Evolutionary conservation across 2,888 invertebrate species (phyloP).

Genomic region (Drosophila meridionalis): DNA sequence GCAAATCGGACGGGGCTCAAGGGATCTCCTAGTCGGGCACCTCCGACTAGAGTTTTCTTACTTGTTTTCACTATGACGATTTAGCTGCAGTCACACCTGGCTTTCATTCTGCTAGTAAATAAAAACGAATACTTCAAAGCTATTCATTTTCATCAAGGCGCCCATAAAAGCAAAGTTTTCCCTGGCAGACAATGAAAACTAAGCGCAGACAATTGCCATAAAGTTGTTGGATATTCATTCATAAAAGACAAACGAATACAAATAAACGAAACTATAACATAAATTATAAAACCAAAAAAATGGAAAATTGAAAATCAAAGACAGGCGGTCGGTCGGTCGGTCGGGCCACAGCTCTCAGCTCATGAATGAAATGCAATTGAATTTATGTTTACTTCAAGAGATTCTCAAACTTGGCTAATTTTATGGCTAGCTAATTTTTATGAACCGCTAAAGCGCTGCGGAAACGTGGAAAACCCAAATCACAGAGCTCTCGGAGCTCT

Average conservation of each 20-base stretch:
- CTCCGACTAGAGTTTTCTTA: no score
- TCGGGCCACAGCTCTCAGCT: constrained; percentile 5
- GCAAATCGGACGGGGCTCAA: no score
- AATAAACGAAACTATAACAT: constrained; percentile 30
- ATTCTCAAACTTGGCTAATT: constrained; percentile 51
- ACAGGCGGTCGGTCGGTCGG: neutral
- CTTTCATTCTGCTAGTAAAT: constrained; percentile 20
- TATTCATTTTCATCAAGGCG: constrained; percentile 23
- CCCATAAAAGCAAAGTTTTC: constrained; percentile 19
- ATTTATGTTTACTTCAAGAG: constrained; percentile 61
- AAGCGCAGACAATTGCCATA: constrained; percentile 16
- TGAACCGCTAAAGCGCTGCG: constrained; percentile 63
- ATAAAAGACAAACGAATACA: constrained; percentile 10
- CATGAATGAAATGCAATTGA: constrained; percentile 77
- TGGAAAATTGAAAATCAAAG: constrained; percentile 33
- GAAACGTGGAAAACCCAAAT: constrained; percentile 44
- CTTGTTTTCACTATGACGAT: constrained; percentile 18
- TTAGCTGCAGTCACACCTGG: constrained; percentile 44
- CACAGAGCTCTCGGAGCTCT: constrained; percentile 34
- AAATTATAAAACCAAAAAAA: constrained; percentile 32
- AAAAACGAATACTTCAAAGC: constrained; percentile 15
- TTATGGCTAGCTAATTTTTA: constrained; percentile 78
- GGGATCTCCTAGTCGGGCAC: no score
- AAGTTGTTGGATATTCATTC: constrained; percentile 37
- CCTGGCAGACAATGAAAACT: constrained; percentile 33